Evolutionary conservation across 2,888 invertebrate genomes (phyloP), one percentile per base, ranked within the genome.

Genomic region (Erebia ligea): DNA sequence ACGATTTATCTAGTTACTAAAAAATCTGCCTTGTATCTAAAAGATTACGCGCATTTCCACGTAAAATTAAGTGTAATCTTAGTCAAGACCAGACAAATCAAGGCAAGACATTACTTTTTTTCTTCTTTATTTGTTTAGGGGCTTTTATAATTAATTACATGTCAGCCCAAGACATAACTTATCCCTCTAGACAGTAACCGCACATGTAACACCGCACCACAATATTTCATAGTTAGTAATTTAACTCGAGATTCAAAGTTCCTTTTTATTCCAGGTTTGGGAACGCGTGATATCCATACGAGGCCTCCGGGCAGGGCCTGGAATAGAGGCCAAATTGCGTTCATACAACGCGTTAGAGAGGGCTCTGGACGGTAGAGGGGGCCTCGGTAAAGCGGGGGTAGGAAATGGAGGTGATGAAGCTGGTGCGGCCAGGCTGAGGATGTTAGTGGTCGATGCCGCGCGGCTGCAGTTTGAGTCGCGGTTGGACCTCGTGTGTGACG

Each of bases 241-340:
- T 34, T 34, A 34, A 34, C 6, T 34, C 6, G 34, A 34, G 34
- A 13, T 8, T 13, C 1, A 13, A 57, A 57, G 25, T 57, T 25
- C 21, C 25, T 17, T 59, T 5, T 11, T 11, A 40, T 65, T 68
- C 10, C 82, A 96, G 96, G 95, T 97, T 65, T 97, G 96, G 94
- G 95, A 95, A 76, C 92, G 94, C 94, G 77, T 90, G 5, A 80
- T 89, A 13, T 82, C 86, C 52, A 75, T 85, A 69, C 85, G 85
- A 71, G 86, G 86, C 0, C 71, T 80, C 86, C 89, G 95, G 87
- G 76, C 81, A 1, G 82, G 84, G 0, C 73, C 93, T 1, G 94
- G 95, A 10, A 74, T 96, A 77, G 96, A 96, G 76, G 89, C 91
- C 0, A 95, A 96, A 0, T 94, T 96, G 86, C 96, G 96, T 71